Evolutionary conservation across 2,888 invertebrate genomes (phyloP), one percentile per base, ranked within the genome.

Genomic region (Microctonus hyperodae): DNA sequence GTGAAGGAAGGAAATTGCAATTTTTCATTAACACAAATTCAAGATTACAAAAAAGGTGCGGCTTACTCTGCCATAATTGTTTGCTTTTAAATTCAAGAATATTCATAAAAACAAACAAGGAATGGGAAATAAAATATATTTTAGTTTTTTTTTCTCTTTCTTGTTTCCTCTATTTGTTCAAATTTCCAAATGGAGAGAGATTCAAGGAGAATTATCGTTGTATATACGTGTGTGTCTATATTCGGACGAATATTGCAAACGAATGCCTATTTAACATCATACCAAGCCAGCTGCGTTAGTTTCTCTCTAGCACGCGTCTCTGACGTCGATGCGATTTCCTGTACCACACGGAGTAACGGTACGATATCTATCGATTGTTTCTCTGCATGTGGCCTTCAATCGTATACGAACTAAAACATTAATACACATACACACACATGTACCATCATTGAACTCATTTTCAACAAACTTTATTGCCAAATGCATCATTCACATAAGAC

Each of bases 321-420:
- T 56, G 51, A 40, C 25, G 53, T 59, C 67, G 58, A 67, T 65
- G 67, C 71, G 70, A 74, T 73, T 75, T 76, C 76, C 76, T 72
- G 74, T 73, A 70, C 72, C 62, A 70, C 65, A 65, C 65, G 31
- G 64, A 69, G 64, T 75, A 77, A 77, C 77, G 77, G 77, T 74
- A 75, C 76, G 73, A 68, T 44, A 44, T 55, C 61, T 62, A 72
- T 69, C 66, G 73, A 71, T 73, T 72, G 70, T 74, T 74, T 67
- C 70, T 64, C 64, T 33, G 28, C 58, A n/a, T 40, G 20, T 53
- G 65, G 40, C 44, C 51, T 60, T 65, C 44, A 64, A 56, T 22
- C 23, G 50, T 35, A 60, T 23, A 20, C 33, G 20, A 22, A 37
- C 13, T 59, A 23, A 59, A 59, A 50, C 16, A 20, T 28, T 5